Evolutionary conservation across 2,113 vertebrate species (phyloP).

Genomic region (Brienomyrus brachyistius): DNA sequence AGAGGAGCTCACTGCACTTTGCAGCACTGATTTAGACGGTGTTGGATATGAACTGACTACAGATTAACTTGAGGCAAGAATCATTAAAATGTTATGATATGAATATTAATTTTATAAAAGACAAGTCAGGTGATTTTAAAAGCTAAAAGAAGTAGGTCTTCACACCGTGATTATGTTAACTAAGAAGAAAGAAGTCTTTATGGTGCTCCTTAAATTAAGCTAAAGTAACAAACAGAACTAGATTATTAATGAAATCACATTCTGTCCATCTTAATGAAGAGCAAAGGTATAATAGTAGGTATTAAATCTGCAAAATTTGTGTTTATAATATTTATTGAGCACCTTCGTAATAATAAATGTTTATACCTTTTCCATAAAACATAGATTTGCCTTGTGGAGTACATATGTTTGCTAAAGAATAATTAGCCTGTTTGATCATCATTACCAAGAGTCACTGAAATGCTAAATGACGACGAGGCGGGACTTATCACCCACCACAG

Average conservation of each 20-base stretch:
- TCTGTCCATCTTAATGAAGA: background rate
- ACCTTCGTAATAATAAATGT: background rate
- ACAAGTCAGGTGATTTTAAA: background rate
- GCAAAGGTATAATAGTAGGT: background rate
- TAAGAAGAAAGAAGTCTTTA: background rate
- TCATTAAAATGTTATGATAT: background rate
- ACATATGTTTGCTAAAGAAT: background rate
- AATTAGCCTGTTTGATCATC: background rate
- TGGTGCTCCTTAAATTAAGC: background rate
- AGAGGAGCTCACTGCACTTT: background rate
- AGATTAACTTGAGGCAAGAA: background rate
- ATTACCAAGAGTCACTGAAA: background rate
- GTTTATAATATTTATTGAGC: background rate
- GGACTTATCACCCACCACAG: background rate
- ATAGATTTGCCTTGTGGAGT: background rate
- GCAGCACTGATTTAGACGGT: background rate
- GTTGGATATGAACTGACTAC: background rate
- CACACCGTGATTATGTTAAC: background rate
- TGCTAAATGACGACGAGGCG: background rate
- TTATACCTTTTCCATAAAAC: background rate
- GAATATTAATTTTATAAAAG: background rate
- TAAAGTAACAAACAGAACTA: background rate
- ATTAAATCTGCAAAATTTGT: background rate
- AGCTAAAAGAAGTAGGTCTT: background rate
- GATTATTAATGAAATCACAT: background rate